Conservation (phyloP, 2,797 vertebrate species). For the Phalloptychus januarius region DNA sequence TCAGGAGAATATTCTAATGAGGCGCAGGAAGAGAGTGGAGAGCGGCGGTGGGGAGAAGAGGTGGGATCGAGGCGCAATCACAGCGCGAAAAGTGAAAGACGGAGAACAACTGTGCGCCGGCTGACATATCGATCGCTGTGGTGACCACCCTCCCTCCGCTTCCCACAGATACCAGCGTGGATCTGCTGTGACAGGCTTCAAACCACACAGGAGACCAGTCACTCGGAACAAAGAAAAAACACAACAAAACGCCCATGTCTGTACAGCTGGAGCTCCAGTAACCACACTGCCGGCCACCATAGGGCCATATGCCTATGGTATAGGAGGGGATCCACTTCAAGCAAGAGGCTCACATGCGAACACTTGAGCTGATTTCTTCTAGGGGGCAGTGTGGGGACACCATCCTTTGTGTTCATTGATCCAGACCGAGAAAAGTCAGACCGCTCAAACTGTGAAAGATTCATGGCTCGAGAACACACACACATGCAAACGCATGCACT, state of each 20-base stretch:
- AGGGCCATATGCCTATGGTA: slow-evolving; percentile 53
- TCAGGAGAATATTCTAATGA: slow-evolving; percentile 29
- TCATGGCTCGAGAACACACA: slow-evolving; percentile 61
- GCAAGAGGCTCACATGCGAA: slow-evolving; percentile 26
- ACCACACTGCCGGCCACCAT: slow-evolving; percentile 47
- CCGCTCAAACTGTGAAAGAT: slow-evolving; percentile 75
- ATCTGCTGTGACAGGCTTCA: slow-evolving; percentile 58
- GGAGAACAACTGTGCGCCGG: slow-evolving; percentile 38
- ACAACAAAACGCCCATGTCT: slow-evolving; percentile 11
- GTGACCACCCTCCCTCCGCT: slow-evolving; percentile 47
- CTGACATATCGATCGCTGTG: slow-evolving; percentile 66
- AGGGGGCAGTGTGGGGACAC: slow-evolving; percentile 62
- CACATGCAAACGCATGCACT: slow-evolving; percentile 12
- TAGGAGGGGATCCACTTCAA: slow-evolving; percentile 37
- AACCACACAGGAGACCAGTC: slow-evolving; percentile 57
- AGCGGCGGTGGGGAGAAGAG: slow-evolving; percentile 6
- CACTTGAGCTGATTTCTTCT: slow-evolving; percentile 33
- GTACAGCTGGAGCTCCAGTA: slow-evolving; percentile 24
- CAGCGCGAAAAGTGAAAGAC: slow-evolving; percentile 18
- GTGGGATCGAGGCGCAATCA: slow-evolving; percentile 10
- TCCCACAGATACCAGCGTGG: slow-evolving; percentile 45
- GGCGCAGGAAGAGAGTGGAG: slow-evolving; percentile 6
- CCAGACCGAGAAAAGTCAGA: slow-evolving; percentile 77
- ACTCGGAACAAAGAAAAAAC: slow-evolving; percentile 3
- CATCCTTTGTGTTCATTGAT: slow-evolving; percentile 77